These are phyloP conservation scores for Cinara cedri DNA, from an alignment of 2,888 invertebrate species.

Conservation along the genomic window DNA sequence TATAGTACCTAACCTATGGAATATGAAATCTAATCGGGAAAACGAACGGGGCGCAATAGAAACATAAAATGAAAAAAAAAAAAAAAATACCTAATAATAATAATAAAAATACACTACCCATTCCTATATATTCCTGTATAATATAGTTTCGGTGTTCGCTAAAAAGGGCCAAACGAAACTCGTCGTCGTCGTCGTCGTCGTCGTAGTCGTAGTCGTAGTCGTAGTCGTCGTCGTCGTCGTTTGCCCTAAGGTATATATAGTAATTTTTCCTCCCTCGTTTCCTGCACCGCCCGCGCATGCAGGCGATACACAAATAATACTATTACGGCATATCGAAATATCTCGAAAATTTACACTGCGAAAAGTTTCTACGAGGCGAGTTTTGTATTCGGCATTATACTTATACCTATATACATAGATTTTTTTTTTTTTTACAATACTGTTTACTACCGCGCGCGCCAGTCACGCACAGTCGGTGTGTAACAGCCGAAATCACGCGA, in stretches of 20 bases:
- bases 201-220: neutral
- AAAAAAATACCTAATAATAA: no score
- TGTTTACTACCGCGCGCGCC: constrained; percentile 43
- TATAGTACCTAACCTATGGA: no score
- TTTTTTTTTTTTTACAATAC: constrained; percentile 43
- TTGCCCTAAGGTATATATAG: neutral
- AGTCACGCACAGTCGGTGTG: constrained; percentile 48
- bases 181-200: neutral
- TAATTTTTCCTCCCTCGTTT: constrained; percentile 31
- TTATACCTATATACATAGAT: neutral
- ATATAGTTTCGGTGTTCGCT: constrained; percentile 5
- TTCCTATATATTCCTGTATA: neutral
- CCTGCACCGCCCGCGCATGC: neutral
- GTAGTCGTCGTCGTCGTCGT: no score
- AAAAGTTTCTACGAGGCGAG: constrained; percentile 35
- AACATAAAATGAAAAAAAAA: neutral
- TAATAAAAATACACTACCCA: no score
- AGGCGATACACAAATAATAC: constrained; percentile 27
- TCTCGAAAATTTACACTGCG: constrained; percentile 53
- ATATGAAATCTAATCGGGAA: neutral
- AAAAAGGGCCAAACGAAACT: constrained; percentile 19
- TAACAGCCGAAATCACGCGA: constrained; percentile 55
- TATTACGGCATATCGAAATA: constrained; percentile 48
- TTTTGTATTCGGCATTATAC: neutral
- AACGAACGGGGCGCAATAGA: neutral